Conservation (phyloP, 2,113 vertebrate species). For the Pagrus major region DNA sequence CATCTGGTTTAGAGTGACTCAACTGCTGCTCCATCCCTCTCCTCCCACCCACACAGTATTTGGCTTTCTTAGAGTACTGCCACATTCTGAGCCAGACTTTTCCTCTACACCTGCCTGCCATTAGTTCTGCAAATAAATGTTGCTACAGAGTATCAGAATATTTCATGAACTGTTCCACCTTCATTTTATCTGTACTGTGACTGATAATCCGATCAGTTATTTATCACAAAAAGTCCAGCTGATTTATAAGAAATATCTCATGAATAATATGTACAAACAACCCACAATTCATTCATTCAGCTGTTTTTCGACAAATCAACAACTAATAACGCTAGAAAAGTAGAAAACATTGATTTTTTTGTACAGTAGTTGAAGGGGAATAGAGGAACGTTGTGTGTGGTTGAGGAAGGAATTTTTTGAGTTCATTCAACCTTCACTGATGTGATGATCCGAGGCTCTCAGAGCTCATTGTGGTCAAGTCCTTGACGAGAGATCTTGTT, state of each 20-base stretch:
- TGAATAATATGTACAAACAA: constrained; percentile 43
- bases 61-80: not conserved
- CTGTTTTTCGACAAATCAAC: constrained; percentile 8
- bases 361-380: constrained; percentile 16
- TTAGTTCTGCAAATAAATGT: not conserved
- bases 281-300: constrained; percentile 11
- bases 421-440: constrained; percentile 21
- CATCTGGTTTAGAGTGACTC: not conserved
- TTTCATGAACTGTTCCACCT: not conserved
- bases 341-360: constrained; percentile 30
- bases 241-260: not conserved
- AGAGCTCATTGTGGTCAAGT: constrained; percentile 94
- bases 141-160: not conserved
- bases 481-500: constrained; percentile 90
- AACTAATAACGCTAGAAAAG: constrained; percentile 32
- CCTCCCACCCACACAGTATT: not conserved
- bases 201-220: constrained; percentile 1
- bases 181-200: not conserved
- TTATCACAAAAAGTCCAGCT: not conserved
- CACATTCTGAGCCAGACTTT: not conserved
- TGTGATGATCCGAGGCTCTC: constrained; percentile 44
- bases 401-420: constrained; percentile 12
- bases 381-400: not conserved
- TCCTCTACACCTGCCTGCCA: constrained; percentile 1
- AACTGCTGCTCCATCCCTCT: not conserved